Percentiles rank a stretch among this genome's conserved stretches.
Evolutionary conservation across 2,113 vertebrate genomes (phyloP).

Genomic region (Ctenomys sociabilis): DNA sequence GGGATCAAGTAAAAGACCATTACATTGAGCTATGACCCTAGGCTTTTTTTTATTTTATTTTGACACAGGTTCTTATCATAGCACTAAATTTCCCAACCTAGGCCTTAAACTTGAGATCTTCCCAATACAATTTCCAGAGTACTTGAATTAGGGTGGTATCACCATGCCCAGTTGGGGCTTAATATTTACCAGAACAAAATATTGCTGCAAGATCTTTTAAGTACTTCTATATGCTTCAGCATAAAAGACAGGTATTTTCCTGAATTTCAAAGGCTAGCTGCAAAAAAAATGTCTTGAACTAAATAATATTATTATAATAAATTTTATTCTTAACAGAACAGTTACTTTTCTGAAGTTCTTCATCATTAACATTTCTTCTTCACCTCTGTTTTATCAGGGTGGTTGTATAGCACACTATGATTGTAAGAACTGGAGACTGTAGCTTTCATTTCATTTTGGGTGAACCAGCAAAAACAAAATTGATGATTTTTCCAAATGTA

Average conservation of each 20-base stretch:
- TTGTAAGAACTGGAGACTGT: neutral
- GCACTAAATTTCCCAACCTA: neutral
- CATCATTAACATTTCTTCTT: constrained; percentile 30
- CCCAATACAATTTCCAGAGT: neutral
- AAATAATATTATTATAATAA: constrained; percentile 58
- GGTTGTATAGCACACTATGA: neutral
- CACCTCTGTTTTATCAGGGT: constrained; percentile 47
- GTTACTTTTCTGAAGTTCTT: constrained; percentile 25
- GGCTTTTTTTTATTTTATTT: neutral
- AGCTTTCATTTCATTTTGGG: constrained; percentile 63
- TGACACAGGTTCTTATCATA: neutral
- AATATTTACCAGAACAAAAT: constrained; percentile 22
- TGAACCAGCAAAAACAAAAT: constrained; percentile 63
- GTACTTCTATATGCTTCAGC: neutral
- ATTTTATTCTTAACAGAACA: constrained; percentile 43
- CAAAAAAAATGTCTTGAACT: constrained; percentile 62
- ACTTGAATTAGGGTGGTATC: neutral
- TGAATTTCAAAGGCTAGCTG: constrained; percentile 47
- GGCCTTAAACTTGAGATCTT: neutral
- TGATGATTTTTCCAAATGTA: constrained; percentile 63
- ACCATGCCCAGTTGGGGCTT: neutral
- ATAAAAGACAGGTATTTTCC: constrained; percentile 14
- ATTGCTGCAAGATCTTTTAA: neutral
- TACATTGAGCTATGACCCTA: neutral
- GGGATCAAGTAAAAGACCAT: neutral